These are phyloP conservation scores for Vanacampus margaritifer DNA, from an alignment of 2,113 vertebrate genomes.

Conservation along the genomic window DNA sequence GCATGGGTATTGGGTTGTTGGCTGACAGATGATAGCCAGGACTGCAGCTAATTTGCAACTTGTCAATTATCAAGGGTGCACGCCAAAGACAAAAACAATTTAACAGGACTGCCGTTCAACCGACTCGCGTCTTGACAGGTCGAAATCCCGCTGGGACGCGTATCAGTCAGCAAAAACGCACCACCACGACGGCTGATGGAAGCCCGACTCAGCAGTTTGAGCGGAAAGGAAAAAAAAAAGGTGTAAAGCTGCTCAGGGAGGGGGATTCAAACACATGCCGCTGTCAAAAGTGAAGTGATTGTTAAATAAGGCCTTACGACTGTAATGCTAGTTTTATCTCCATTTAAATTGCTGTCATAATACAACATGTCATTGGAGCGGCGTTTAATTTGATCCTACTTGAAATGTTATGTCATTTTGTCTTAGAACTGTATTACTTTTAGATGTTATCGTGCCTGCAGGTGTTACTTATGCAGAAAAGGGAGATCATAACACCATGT, in stretches of 20 bases:
- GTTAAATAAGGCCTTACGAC: conserved; percentile 1
- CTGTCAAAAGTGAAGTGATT: neutral
- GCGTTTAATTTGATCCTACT: neutral
- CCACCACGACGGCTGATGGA: neutral
- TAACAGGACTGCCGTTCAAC: conserved; percentile 9
- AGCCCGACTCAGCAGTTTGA: neutral
- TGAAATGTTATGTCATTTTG: neutral
- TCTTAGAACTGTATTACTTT: neutral
- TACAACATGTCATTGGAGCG: neutral
- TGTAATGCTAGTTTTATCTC: neutral
- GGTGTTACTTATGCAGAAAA: neutral
- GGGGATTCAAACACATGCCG: neutral
- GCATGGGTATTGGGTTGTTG: neutral
- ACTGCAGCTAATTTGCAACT: conserved; percentile 16
- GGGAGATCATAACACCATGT: neutral
- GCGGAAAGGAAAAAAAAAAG: conserved; percentile 3
- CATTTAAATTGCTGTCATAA: neutral
- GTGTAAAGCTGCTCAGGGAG: neutral
- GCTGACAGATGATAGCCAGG: neutral
- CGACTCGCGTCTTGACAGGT: conserved; percentile 3
- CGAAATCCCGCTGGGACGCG: conserved; percentile 7
- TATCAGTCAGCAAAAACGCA: conserved; percentile 13
- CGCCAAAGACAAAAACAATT: conserved; percentile 18
- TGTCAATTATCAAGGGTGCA: conserved; percentile 21
- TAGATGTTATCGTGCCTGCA: neutral